Percentiles rank a stretch among this genome's conserved stretches.
These are phyloP conservation scores for Pagrus major DNA, from an alignment of 2,113 vertebrate species.

Conservation along the genomic window DNA sequence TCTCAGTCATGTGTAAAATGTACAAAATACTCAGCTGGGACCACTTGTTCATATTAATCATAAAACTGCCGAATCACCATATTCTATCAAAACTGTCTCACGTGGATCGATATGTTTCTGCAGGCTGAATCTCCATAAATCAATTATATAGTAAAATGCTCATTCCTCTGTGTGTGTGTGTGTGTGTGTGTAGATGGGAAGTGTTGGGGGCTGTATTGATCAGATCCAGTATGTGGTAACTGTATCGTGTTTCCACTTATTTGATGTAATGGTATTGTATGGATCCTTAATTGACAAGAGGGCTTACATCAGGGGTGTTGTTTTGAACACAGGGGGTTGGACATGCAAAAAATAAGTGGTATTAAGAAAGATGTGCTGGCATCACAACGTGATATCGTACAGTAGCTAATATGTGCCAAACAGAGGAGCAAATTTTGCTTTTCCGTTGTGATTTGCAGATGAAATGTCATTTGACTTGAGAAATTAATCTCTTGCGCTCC, in stretches of 20 bases:
- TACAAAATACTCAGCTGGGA: conserved; percentile 14
- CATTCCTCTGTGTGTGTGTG: conserved; percentile 16
- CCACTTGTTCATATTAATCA: conserved; percentile 52
- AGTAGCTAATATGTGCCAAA: too few relatives aligned
- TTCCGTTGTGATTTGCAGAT: too few relatives aligned
- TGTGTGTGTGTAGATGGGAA: conserved; percentile 28
- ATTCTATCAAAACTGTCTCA: conserved; percentile 39
- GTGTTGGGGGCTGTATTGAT: conserved; percentile 55
- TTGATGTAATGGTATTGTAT: conserved; percentile 69
- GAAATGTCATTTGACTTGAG: too few relatives aligned
- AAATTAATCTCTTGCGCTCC: too few relatives aligned
- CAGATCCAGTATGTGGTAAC: conserved; percentile 49
- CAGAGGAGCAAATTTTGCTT: too few relatives aligned
- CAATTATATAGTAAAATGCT: conserved; percentile 65
- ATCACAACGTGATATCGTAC: too few relatives aligned
- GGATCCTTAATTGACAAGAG: conserved; percentile 62
- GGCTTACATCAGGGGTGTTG: conserved; percentile 23
- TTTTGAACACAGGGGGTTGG: neutral
- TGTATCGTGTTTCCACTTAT: conserved; percentile 69
- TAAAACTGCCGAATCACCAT: conserved; percentile 65
- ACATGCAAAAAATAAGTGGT: too few relatives aligned
- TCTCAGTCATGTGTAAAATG: conserved; percentile 5
- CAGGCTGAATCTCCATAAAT: conserved; percentile 67
- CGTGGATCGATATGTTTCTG: conserved; percentile 63
- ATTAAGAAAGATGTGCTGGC: too few relatives aligned